Conservation (phyloP, 2,113 vertebrate species). For the Taxidea taxus region DNA sequence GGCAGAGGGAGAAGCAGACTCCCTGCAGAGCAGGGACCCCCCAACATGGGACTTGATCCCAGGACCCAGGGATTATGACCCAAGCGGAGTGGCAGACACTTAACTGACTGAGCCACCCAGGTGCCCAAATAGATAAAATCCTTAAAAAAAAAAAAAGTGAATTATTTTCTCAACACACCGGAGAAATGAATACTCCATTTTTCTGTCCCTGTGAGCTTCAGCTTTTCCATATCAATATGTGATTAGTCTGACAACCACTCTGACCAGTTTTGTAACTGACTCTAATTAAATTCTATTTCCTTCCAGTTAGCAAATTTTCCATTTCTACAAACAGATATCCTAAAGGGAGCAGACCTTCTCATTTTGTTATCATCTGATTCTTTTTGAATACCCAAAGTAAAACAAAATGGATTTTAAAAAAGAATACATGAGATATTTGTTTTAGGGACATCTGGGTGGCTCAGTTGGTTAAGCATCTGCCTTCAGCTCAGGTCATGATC, state of each 20-base stretch:
- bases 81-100: too few species aligned
- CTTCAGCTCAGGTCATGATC: too few species aligned
- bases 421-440: background rate
- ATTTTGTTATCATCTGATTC: background rate
- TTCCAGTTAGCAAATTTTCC: background rate
- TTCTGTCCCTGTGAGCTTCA: background rate
- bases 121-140: too few species aligned
- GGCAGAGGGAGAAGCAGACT: too few species aligned
- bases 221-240: background rate
- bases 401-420: background rate
- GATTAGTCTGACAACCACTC: background rate
- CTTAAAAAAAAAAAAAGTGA: background rate
- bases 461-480: background rate
- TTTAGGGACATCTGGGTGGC: background rate
- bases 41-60: too few species aligned
- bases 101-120: too few species aligned
- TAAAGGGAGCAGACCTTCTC: too few species aligned
- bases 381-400: background rate
- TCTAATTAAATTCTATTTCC: background rate
- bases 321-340: background rate
- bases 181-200: background rate
- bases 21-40: too few species aligned
- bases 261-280: background rate
- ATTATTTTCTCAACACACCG: background rate
- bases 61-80: too few species aligned